Conservation (phyloP, 2,888 invertebrate species). For the Scaptomyza cyrtandrae region DNA sequence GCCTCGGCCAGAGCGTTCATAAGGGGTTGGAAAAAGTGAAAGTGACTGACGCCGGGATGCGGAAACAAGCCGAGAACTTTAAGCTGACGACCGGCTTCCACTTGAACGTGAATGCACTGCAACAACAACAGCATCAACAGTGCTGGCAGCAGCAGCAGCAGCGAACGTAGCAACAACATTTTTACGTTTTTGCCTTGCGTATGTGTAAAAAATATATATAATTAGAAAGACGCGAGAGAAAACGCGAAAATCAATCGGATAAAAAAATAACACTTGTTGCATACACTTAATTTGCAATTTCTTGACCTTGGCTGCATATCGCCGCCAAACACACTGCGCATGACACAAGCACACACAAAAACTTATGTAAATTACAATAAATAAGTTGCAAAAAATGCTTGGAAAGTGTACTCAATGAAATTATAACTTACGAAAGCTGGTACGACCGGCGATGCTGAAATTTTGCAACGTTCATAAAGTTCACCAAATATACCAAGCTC, state of each 20-base stretch:
- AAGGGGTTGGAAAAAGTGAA: constrained; percentile 85
- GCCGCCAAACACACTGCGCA: constrained; percentile 56
- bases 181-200: constrained; percentile 34
- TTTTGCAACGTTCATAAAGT: neutral
- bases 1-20: constrained; percentile 85
- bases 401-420: constrained; percentile 14
- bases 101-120: constrained; percentile 26
- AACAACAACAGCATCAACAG: constrained; percentile 17
- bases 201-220: constrained; percentile 22
- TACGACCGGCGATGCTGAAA: constrained; percentile 18
- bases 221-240: constrained; percentile 22
- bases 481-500: constrained; percentile 11
- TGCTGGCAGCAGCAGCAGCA: constrained; percentile 24
- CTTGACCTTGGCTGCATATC: constrained; percentile 54
- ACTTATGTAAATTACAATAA: constrained; percentile 63
- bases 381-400: constrained; percentile 4
- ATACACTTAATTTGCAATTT: constrained; percentile 27
- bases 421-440: constrained; percentile 14
- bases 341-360: constrained; percentile 42
- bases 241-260: constrained; percentile 1
- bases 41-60: constrained; percentile 85
- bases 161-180: constrained; percentile 36
- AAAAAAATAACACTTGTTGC: constrained; percentile 64
- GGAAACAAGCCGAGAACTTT: constrained; percentile 85
- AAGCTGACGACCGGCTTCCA: constrained; percentile 61